Evolutionary conservation across 2,113 vertebrate genomes (phyloP).

Genomic region (Platysternon megacephalum): DNA sequence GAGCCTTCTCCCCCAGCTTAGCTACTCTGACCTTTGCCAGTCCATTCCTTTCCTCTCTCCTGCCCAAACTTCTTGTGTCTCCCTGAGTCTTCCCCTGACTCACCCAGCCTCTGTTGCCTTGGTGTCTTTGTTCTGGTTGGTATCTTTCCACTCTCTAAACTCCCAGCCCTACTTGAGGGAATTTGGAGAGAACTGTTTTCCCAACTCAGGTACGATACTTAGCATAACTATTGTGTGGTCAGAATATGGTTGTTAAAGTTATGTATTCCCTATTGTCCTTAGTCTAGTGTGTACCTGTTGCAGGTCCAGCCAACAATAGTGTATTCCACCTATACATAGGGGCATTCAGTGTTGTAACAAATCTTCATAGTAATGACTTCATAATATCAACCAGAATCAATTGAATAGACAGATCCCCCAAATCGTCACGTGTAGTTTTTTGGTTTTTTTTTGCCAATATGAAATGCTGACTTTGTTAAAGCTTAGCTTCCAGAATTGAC

Average conservation of each 20-base stretch:
- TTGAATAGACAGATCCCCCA: not conserved
- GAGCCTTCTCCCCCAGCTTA: no score
- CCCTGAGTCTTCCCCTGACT: no score
- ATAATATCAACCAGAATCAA: not conserved
- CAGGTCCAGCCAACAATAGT: not conserved
- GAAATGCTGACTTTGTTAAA: not conserved
- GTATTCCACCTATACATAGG: not conserved
- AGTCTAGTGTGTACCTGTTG: not conserved
- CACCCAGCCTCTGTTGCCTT: no score
- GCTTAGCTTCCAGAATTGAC: not conserved
- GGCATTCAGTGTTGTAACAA: not conserved
- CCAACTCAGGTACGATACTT: not conserved
- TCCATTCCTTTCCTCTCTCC: no score
- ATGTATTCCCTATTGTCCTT: not conserved
- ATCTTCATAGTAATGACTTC: not conserved
- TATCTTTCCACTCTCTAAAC: not conserved
- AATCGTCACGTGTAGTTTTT: not conserved
- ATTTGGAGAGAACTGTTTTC: not conserved
- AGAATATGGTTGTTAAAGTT: not conserved
- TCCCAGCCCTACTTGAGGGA: not conserved
- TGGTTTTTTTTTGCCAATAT: conserved; percentile 12
- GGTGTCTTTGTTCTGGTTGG: no score
- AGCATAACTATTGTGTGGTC: not conserved
- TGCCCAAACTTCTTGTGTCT: no score
- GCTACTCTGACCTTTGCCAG: no score